Evolutionary conservation across 2,113 vertebrate genomes (phyloP), one percentile per base, ranked within the genome.

Genomic region (Corythoichthys intestinalis): DNA sequence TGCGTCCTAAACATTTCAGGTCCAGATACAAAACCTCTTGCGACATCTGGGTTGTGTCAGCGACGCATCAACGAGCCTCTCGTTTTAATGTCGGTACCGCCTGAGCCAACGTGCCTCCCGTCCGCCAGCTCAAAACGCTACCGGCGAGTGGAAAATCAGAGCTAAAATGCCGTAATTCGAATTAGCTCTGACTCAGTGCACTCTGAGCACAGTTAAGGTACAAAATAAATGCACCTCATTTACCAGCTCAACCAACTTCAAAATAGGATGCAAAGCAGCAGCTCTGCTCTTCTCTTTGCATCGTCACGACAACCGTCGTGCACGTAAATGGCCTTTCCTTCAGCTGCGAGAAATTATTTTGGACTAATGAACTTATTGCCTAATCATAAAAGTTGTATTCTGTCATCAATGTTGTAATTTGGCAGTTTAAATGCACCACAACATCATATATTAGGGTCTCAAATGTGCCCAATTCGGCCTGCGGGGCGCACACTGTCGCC

Each of bases 121-220:
- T 61, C 60, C 44, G 60, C 17, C 60, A 62, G 60, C 39, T 62
- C 60, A 44, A 62, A 62, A 62, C 9, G 60, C 60, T 44, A 46
- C 41, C 39, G 41, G 60, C 60, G 44, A 46, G 41, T 62, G 17
- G 60, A 62, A 47, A 63, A 63, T 47, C 41, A 63, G 60, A 39
- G 60, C 15, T 46, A 63, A 63, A 63, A 63, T 63, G 60, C 60
- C 20, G 60, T 63, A 63, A 63, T 63, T 63, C 39, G 11, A 46
- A 63, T 63, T 63, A 63, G 60, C 60, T 28, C 6, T 63, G 60
- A 63, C 60, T 63, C 60, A 63, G 20, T 63, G 41, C 60, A 10
- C 60, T 47, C 60, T 63, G 39, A 46, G 60, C 60, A 63, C 60
- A 63, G 41, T 47, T 63, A 63, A 63, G 60, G 60, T 63, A 47